These are phyloP conservation scores for Catocala nupta DNA, from an alignment of 2,888 invertebrate genomes.

Conservation along the genomic window DNA sequence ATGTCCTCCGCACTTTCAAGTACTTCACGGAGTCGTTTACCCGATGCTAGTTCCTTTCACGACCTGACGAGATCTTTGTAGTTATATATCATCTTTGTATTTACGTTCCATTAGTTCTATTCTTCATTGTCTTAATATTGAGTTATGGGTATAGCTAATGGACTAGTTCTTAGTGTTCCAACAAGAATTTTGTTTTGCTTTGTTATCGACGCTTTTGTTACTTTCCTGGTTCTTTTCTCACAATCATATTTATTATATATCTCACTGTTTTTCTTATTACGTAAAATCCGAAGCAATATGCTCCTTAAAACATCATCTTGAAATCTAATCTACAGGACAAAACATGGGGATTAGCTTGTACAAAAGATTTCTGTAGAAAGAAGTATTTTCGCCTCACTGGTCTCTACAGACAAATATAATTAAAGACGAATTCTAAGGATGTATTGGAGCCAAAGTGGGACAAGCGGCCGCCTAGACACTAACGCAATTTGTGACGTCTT, in stretches of 20 bases:
- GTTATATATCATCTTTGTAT: slow-evolving; percentile 3
- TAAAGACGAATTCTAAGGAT: slow-evolving; percentile 62
- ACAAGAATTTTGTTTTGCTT: slow-evolving; percentile 26
- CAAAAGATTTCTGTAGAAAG: slow-evolving; percentile 55
- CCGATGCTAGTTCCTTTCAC: slow-evolving; percentile 27
- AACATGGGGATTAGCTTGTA: slow-evolving; percentile 51
- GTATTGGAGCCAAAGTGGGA: slow-evolving; percentile 40
- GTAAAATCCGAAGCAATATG: slow-evolving; percentile 23
- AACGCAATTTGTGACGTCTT: slow-evolving; percentile 33
- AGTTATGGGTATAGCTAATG: slow-evolving; percentile 2
- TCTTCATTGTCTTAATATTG: slow-evolving; percentile 7
- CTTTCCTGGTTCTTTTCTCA: slow-evolving; percentile 14
- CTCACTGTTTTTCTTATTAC: slow-evolving; percentile 21
- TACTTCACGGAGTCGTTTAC: slow-evolving; percentile 28
- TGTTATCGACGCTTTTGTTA: slow-evolving; percentile 27
- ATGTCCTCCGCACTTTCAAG: slow-evolving; percentile 29
- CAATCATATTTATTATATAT: slow-evolving; percentile 6
- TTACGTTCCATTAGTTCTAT: slow-evolving; percentile 4
- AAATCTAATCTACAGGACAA: slow-evolving; percentile 56
- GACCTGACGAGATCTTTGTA: slow-evolving; percentile 24
- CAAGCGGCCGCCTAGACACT: slow-evolving; percentile 27
- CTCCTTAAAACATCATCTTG: slow-evolving; percentile 49
- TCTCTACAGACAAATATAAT: slow-evolving; percentile 63
- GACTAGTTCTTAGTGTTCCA: slow-evolving; percentile 6
- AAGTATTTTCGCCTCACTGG: slow-evolving; percentile 57